Conservation (phyloP, 2,113 vertebrate genomes). For the Zosterops lateralis region DNA sequence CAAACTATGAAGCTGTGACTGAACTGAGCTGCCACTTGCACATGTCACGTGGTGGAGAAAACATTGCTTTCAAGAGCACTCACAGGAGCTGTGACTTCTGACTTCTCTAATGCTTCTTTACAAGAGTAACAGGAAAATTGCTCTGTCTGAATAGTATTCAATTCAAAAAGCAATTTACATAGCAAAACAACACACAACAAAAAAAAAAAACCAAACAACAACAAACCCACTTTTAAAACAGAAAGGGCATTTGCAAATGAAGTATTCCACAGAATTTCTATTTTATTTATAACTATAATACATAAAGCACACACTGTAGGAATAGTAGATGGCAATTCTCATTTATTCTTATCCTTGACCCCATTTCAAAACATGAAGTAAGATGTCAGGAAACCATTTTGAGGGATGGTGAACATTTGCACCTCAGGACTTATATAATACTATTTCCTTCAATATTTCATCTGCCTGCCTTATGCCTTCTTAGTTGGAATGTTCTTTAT, state of each 20-base stretch:
- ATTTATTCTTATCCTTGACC: neutral
- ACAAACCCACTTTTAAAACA: neutral
- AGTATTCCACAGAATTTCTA: neutral
- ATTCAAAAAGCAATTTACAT: constrained; percentile 11
- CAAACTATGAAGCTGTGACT: neutral
- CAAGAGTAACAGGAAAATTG: neutral
- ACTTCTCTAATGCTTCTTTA: neutral
- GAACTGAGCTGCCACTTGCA: neutral
- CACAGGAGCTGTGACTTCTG: neutral
- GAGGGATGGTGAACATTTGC: neutral
- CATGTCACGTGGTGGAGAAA: neutral
- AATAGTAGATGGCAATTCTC: neutral
- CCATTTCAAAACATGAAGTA: constrained; percentile 27
- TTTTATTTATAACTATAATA: neutral
- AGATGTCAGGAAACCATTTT: constrained; percentile 5
- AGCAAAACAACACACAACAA: neutral
- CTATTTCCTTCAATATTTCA: constrained; percentile 44
- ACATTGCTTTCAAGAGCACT: neutral
- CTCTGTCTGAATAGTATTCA: neutral
- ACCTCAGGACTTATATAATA: neutral
- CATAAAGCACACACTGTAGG: neutral
- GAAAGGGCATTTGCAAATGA: neutral
- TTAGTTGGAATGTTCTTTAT: constrained; percentile 21
- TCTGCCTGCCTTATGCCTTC: neutral
- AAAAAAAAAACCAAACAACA: neutral